Conservation (phyloP, 2,797 vertebrate species). For the Rallus crepitans region DNA sequence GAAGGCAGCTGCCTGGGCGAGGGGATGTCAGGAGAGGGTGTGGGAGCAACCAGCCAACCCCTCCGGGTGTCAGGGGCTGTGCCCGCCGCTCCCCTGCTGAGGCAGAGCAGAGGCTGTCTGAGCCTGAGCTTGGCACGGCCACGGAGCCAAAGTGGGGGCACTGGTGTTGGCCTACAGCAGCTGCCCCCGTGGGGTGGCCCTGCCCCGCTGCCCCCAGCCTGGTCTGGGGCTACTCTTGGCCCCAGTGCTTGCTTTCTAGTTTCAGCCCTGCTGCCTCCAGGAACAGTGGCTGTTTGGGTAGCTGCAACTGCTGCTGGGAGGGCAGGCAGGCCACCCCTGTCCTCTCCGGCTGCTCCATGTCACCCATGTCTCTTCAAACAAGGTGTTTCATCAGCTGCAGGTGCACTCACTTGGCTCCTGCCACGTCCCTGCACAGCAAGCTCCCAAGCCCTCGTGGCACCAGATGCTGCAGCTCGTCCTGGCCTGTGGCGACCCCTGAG, state of each 20-base stretch:
- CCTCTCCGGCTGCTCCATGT: background rate
- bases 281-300: background rate
- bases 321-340: background rate
- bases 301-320: background rate
- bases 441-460: background rate
- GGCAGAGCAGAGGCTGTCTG: background rate
- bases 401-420: background rate
- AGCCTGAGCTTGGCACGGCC: background rate
- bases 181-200: background rate
- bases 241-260: slow-evolving; percentile 42
- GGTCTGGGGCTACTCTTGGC: background rate
- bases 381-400: slow-evolving; percentile 16
- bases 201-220: background rate
- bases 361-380: accelerated
- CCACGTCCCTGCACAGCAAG: background rate
- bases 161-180: accelerated
- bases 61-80: accelerated
- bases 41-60: background rate
- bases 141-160: accelerated
- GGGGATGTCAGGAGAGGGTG: accelerated
- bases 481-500: background rate
- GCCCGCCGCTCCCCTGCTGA: accelerated
- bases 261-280: slow-evolving; percentile 26
- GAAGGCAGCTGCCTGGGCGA: accelerated
- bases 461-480: accelerated